phyloP scores from a whole-genome alignment of 2,113 vertebrate genomes.

The Polypterus bichir region DNA sequence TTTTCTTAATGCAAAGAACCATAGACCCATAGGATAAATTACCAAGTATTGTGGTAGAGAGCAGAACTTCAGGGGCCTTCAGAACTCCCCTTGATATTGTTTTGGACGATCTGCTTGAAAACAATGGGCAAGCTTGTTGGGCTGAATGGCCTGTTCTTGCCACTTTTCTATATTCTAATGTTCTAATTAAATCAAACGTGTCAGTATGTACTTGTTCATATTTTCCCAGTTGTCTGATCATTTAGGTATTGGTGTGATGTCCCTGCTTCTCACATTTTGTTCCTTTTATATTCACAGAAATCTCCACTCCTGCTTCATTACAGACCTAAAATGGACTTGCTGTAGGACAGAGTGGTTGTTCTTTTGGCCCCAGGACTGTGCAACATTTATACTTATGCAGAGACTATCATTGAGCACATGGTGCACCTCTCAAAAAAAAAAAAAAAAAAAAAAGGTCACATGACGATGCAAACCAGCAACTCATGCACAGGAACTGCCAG shows the following conservation, averaged over 20 bases:
- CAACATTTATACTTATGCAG: conserved; percentile 61
- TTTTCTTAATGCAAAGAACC: too few relatives aligned
- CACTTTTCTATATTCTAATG: too few relatives aligned
- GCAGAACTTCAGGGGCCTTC: too few relatives aligned
- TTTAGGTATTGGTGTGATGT: neutral
- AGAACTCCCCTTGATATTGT: too few relatives aligned
- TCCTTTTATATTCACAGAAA: conserved; percentile 61
- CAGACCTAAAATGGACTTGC: conserved; percentile 99
- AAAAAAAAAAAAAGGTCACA: conserved; percentile 31
- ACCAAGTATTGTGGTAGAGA: too few relatives aligned
- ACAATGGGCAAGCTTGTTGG: too few relatives aligned
- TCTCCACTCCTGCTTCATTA: conserved; percentile 97
- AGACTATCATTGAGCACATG: conserved; percentile 68
- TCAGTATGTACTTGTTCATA: neutral
- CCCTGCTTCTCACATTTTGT: conserved; percentile 10
- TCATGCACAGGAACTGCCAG: conserved; percentile 23
- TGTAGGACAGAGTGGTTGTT: conserved; percentile 69
- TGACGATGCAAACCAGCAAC: conserved; percentile 51
- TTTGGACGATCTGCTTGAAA: too few relatives aligned
- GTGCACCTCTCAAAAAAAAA: conserved; percentile 46
- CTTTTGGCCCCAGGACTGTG: conserved; percentile 47
- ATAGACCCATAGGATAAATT: too few relatives aligned
- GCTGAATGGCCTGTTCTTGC: too few relatives aligned
- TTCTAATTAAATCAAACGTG: too few relatives aligned
- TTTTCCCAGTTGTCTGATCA: neutral